Evolutionary conservation across 2,888 invertebrate species (phyloP).

Genomic region (Dendrolimus houi): DNA sequence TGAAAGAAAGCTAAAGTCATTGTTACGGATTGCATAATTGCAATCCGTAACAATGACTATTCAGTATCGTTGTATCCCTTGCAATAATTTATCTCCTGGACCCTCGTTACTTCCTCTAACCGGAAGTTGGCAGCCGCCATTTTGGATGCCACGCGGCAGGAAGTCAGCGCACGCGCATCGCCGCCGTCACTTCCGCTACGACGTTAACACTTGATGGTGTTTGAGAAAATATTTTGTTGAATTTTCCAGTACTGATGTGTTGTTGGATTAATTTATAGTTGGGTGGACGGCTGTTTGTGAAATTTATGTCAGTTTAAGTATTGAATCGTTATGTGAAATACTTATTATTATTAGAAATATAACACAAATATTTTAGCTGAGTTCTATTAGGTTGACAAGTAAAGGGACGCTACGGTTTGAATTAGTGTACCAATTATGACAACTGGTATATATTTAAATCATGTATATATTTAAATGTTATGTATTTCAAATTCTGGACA

Average conservation of each 20-base stretch:
- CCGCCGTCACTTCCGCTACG: conserved; percentile 52
- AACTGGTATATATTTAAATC: no score
- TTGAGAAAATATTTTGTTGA: background rate
- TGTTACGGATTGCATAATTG: no score
- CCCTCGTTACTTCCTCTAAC: conserved; percentile 51
- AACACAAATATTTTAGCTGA: no score
- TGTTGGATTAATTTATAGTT: background rate
- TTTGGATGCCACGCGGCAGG: conserved; percentile 71
- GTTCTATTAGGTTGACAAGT: no score
- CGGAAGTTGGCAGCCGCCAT: conserved; percentile 69
- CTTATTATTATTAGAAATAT: no score
- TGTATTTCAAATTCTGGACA: no score
- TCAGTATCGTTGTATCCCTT: conserved; percentile 35
- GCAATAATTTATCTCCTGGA: conserved; percentile 58
- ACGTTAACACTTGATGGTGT: background rate
- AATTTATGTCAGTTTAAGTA: background rate
- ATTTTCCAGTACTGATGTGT: background rate
- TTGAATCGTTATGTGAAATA: background rate
- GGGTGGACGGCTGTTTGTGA: background rate
- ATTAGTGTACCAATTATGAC: no score
- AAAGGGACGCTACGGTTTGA: no score
- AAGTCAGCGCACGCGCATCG: conserved; percentile 66
- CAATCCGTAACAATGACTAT: background rate
- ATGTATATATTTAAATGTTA: no score
- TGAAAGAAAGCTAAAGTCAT: no score